phyloP scores from a whole-genome alignment of 2,888 invertebrate species.

The Melikaiella ostensackeni region DNA sequence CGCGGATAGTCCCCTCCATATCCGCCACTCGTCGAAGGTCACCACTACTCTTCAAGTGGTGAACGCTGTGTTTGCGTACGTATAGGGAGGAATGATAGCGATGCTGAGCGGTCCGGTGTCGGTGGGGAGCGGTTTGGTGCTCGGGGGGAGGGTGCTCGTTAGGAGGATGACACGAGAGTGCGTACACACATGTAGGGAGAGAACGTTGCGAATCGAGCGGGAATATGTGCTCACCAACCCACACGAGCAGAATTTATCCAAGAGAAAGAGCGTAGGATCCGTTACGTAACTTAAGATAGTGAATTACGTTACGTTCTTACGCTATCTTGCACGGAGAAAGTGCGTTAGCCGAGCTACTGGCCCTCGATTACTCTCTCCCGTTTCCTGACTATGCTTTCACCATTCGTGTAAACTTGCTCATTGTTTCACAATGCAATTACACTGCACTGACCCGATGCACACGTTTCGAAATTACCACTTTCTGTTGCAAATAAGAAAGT shows the following conservation, averaged over 20 bases:
- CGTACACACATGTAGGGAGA: constrained; percentile 26
- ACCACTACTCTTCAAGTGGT: constrained; percentile 62
- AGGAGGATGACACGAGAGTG: constrained; percentile 19
- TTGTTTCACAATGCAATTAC: constrained; percentile 48
- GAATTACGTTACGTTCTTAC: constrained; percentile 58
- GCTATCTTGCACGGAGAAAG: constrained; percentile 60
- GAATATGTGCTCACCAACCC: constrained; percentile 6
- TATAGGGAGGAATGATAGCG: constrained; percentile 16
- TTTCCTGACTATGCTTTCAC: constrained; percentile 62
- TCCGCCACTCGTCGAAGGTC: constrained; percentile 70
- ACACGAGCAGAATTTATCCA: neutral
- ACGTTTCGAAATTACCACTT: constrained; percentile 23
- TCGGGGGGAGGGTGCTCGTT: neutral
- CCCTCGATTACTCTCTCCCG: constrained; percentile 64
- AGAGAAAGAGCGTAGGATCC: constrained; percentile 18
- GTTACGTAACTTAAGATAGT: constrained; percentile 65
- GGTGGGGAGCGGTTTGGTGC: neutral
- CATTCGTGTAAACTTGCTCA: constrained; percentile 46
- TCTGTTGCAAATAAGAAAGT: neutral
- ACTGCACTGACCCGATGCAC: constrained; percentile 68
- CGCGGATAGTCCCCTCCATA: constrained; percentile 57
- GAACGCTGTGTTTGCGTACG: constrained; percentile 11
- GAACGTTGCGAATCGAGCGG: neutral
- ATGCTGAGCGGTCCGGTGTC: neutral
- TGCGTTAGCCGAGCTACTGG: constrained; percentile 54